Evolutionary conservation across 1,140 invertebrate genomes (phyloP), one percentile per base, ranked within the genome.

Genomic region (Cataglyphis hispanica): DNA sequence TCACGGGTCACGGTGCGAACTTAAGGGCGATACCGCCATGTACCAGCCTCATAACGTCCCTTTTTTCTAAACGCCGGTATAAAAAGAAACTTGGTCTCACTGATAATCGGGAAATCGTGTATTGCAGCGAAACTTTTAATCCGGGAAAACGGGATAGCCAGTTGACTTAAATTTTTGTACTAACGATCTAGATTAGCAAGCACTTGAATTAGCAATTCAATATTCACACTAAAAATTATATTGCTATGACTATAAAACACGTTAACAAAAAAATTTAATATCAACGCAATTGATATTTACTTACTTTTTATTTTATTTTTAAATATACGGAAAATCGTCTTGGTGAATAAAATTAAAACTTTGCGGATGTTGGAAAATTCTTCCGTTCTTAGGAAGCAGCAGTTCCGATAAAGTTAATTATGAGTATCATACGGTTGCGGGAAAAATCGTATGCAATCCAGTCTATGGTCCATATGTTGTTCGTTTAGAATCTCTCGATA

Each of bases 1-100:
- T 83, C 53, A 83, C 67, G 67, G 78, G 53, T 83, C 78, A 83
- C 53, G 53, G 25, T 83, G 78, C 67, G 78, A 83, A 83, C 78
- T 83, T 83, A 83, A 60, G 78, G 78, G 67, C 56, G 67, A 83
- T 72, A 74, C 37, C 78, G 19, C 13, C 50, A 31, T 25, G 40
- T 58, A 61, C 67, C 10, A 34, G 34, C 11, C 13, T 27, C 61
- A 13, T 37, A 31, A 25, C 53, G 56, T 60, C 19, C n/a, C 50
- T 74, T 83, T 83, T 83, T 60, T n/a, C 53, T 22, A 46, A 40
- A 74, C n/a, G 46, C 77, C 19, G 8, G 37, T 13, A 10, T 72
- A 83, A 83, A 83, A 83, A 83, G 67, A 27, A 60, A 34, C 40
- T 37, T 43, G 66, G 34, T 25, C 13, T 56, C 13, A 13, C 19